Conservation (phyloP, 1,140 invertebrate species). For the Microplitis demolitor region DNA sequence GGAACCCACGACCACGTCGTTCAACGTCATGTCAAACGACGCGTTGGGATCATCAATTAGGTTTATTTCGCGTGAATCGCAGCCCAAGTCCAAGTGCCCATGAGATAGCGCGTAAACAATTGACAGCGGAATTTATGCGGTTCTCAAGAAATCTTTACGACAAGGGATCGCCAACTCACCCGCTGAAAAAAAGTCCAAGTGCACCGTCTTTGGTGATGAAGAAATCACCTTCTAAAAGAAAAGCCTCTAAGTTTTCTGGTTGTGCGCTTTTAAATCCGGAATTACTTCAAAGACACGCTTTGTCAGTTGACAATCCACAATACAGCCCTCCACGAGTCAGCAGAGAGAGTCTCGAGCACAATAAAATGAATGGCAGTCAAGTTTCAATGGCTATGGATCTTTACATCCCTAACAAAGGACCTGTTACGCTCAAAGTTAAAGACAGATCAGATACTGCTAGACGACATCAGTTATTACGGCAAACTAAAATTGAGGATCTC, state of each 20-base stretch:
- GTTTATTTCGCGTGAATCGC: conserved; percentile 64
- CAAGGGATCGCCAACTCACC: conserved; percentile 51
- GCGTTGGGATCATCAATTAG: conserved; percentile 68
- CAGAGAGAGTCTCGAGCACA: conserved; percentile 59
- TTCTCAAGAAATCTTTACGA: conserved; percentile 70
- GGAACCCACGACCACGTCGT: conserved; percentile 59
- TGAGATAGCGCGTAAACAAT: conserved; percentile 58
- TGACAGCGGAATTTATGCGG: conserved; percentile 73
- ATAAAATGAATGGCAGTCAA: conserved; percentile 67
- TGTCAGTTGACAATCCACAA: conserved; percentile 70
- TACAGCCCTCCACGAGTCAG: conserved; percentile 51
- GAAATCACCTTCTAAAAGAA: conserved; percentile 53
- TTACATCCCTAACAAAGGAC: conserved; percentile 68
- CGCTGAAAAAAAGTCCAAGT: conserved; percentile 64
- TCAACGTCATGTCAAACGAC: conserved; percentile 61
- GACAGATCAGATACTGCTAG: conserved; percentile 73
- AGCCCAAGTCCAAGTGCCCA: conserved; percentile 57
- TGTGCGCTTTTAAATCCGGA: conserved; percentile 66
- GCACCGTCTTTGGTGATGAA: conserved; percentile 63
- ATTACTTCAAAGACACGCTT: conserved; percentile 67
- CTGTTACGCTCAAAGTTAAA: conserved; percentile 71
- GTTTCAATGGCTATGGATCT: conserved; percentile 76
- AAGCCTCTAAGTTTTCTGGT: conserved; percentile 58
- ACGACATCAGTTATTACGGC: conserved; percentile 74
- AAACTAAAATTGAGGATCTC: conserved; percentile 68